Percentiles rank a stretch among this genome's conserved stretches.
phyloP scores from a whole-genome alignment of 2,113 vertebrate genomes.

The Abramis brama region DNA sequence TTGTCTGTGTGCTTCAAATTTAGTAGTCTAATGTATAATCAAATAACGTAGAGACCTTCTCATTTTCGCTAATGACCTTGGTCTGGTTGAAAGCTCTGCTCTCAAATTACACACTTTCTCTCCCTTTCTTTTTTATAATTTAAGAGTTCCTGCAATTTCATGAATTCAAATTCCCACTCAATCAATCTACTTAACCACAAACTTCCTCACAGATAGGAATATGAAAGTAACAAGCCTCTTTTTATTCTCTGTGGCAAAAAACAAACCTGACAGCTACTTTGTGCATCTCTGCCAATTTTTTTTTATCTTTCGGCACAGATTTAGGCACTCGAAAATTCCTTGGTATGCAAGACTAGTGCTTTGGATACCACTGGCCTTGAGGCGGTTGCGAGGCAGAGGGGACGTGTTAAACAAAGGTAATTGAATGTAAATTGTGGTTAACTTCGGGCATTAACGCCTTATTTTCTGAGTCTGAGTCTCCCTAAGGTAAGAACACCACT shows the following conservation, averaged over 20 bases:
- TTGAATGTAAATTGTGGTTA: constrained; percentile 69
- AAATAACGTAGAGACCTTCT: constrained; percentile 14
- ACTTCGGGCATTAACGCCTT: constrained; percentile 60
- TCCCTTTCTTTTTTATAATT: constrained; percentile 15
- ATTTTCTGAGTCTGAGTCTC: constrained; percentile 41
- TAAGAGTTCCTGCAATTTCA: constrained; percentile 27
- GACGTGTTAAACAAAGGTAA: constrained; percentile 68
- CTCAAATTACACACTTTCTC: constrained; percentile 33
- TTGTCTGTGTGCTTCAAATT: constrained; percentile 16
- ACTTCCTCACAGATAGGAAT: constrained; percentile 36
- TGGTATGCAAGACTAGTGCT: constrained; percentile 49
- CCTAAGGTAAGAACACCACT: not conserved
- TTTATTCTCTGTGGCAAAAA: not conserved
- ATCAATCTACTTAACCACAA: constrained; percentile 26
- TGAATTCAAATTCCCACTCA: constrained; percentile 39
- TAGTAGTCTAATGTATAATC: constrained; percentile 1
- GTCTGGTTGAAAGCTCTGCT: constrained; percentile 4
- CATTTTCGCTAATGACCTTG: not conserved
- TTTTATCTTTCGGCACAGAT: not conserved
- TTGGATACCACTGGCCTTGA: not conserved
- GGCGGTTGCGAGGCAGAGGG: constrained; percentile 47
- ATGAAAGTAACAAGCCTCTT: constrained; percentile 28
- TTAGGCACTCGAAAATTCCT: not conserved
- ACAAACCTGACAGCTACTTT: not conserved
- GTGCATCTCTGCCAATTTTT: not conserved